These are phyloP conservation scores for Cremastinae sp. DNA, from an alignment of 2,888 invertebrate genomes.

Conservation along the genomic window DNA sequence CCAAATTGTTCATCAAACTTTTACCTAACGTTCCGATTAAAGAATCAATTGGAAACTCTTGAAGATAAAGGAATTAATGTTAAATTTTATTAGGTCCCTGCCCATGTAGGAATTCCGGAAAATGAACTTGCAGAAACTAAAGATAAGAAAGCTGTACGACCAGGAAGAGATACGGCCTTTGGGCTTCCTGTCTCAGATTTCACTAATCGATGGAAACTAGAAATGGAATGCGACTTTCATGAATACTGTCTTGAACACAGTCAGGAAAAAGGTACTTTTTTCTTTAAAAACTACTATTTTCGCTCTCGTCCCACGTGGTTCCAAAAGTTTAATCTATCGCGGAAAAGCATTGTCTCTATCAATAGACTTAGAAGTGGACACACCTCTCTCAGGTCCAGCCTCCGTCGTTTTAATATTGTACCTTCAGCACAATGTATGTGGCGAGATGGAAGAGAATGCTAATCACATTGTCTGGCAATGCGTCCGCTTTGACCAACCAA, in stretches of 20 bases:
- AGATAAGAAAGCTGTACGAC: not conserved
- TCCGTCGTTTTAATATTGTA: constrained; percentile 37
- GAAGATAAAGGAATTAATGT: not conserved
- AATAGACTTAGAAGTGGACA: constrained; percentile 37
- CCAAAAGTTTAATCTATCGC: not conserved
- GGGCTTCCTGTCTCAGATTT: constrained; percentile 7
- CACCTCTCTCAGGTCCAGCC: constrained; percentile 31
- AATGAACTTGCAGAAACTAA: constrained; percentile 15
- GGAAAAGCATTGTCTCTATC: constrained; percentile 31
- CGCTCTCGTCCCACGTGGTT: not conserved
- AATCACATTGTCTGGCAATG: constrained; percentile 52
- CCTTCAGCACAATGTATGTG: constrained; percentile 28
- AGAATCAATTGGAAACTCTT: not conserved
- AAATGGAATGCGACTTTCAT: not conserved
- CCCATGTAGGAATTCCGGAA: constrained; percentile 2
- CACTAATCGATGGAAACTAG: not conserved
- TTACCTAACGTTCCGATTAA: not conserved
- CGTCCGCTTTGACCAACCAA: too few relatives aligned
- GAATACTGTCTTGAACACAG: not conserved
- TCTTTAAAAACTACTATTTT: not conserved
- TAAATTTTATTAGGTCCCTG: constrained; percentile 9
- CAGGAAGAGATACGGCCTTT: not conserved
- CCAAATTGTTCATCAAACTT: not conserved
- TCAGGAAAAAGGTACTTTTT: not conserved
- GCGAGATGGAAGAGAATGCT: constrained; percentile 24